Conservation (phyloP, 1,140 invertebrate species). For the Zaprionus tsacasi region DNA sequence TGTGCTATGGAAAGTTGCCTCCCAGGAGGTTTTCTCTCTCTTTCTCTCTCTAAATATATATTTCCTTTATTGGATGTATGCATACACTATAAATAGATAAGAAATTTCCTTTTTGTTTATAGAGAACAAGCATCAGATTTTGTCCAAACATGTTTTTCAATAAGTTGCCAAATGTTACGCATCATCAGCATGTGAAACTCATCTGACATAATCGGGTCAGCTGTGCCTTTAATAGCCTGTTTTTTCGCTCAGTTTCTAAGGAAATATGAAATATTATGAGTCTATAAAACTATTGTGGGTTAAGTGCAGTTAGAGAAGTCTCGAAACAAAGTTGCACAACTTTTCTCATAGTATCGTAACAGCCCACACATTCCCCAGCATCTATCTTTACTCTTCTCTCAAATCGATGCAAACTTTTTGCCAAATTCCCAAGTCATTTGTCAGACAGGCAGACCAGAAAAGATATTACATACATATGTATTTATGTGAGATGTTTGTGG, state of each 20-base stretch:
- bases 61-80: neutral
- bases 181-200: conserved; percentile 29
- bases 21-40: neutral
- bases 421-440: conserved; percentile 7
- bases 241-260: neutral
- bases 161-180: conserved; percentile 2
- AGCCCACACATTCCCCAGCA: neutral
- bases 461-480: neutral
- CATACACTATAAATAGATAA: neutral
- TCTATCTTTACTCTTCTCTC: neutral
- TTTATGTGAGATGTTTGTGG: neutral
- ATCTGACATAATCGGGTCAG: conserved; percentile 35
- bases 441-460: neutral
- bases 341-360: conserved; percentile 12
- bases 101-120: conserved; percentile 18
- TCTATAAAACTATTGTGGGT: conserved; percentile 12
- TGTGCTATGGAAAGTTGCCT: neutral
- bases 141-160: neutral
- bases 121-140: neutral
- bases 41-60: neutral
- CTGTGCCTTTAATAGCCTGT: neutral
- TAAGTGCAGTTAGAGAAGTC: conserved; percentile 1
- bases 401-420: conserved; percentile 20
- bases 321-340: conserved; percentile 14
- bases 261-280: neutral